These are phyloP conservation scores for Mylabris sibirica DNA, from an alignment of 2,888 invertebrate species.

Conservation along the genomic window DNA sequence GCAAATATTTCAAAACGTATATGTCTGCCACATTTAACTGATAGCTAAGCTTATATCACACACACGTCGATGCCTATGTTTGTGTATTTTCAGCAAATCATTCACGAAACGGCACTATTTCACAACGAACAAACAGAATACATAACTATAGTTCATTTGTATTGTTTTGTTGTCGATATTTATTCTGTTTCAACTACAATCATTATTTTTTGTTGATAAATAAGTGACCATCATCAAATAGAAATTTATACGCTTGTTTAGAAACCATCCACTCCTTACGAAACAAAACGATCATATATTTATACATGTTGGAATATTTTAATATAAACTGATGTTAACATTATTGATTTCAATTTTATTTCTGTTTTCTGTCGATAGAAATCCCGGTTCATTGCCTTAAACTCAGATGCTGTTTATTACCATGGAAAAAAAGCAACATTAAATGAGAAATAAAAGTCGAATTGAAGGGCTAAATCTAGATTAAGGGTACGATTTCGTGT, in stretches of 20 bases:
- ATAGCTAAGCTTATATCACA: neutral
- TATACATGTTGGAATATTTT: no score
- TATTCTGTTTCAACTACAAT: neutral
- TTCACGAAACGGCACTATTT: constrained; percentile 1
- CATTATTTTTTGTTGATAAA: neutral
- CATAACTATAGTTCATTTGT: neutral
- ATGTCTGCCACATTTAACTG: neutral
- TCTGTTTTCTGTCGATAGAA: neutral
- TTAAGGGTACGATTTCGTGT: no score
- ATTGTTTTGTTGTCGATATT: neutral
- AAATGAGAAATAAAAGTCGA: constrained; percentile 40
- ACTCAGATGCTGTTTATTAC: constrained; percentile 33
- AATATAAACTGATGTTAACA: neutral
- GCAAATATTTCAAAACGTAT: neutral
- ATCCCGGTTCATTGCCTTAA: neutral
- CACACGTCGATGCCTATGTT: no score
- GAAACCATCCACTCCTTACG: no score
- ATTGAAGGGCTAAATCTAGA: no score
- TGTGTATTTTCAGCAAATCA: neutral
- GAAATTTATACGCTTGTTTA: no score
- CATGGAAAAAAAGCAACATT: constrained; percentile 27
- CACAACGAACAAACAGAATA: neutral
- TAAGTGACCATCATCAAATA: neutral
- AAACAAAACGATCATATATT: neutral
- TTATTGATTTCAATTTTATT: neutral